These are phyloP conservation scores for Liparis tanakae DNA, from an alignment of 2,797 vertebrate genomes.

Conservation along the genomic window DNA sequence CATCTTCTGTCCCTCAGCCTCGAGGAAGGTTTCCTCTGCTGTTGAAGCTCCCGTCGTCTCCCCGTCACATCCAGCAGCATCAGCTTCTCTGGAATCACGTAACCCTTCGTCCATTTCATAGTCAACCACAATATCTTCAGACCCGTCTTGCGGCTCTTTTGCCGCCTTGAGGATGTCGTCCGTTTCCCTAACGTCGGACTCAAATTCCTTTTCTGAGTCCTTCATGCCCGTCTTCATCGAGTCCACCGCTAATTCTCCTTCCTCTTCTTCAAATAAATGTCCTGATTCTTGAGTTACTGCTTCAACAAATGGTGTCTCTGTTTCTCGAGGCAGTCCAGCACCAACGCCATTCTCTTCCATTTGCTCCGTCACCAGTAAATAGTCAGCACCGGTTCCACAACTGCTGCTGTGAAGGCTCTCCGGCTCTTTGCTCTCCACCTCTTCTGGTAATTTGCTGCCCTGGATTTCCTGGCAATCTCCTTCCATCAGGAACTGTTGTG, in stretches of 20 bases:
- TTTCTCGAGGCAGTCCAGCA: slow-evolving; percentile 8
- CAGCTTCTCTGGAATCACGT: slow-evolving; percentile 6
- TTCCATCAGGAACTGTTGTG: slow-evolving; percentile 64
- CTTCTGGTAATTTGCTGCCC: slow-evolving; percentile 62
- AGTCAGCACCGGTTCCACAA: neutral
- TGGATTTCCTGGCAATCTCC: slow-evolving; percentile 50
- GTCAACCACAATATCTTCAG: slow-evolving; percentile 30
- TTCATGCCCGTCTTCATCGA: slow-evolving; percentile 39
- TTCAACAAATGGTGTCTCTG: slow-evolving; percentile 9
- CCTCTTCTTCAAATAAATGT: slow-evolving; percentile 16
- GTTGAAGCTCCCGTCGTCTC: neutral
- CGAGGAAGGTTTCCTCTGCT: slow-evolving; percentile 11
- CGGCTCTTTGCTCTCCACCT: slow-evolving; percentile 55
- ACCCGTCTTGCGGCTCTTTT: slow-evolving; percentile 22
- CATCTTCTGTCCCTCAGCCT: slow-evolving; percentile 10
- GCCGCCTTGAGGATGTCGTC: slow-evolving; percentile 12
- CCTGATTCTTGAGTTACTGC: slow-evolving; percentile 13
- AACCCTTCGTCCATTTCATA: slow-evolving; percentile 5
- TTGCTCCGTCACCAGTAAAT: slow-evolving; percentile 27
- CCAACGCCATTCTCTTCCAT: slow-evolving; percentile 33
- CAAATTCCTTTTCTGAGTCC: slow-evolving; percentile 27
- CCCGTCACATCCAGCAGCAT: neutral
- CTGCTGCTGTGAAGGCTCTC: slow-evolving; percentile 54
- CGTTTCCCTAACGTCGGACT: neutral
- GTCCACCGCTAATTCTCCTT: neutral